These are phyloP conservation scores for Tetropium fuscum DNA, from an alignment of 2,888 invertebrate genomes.

Conservation along the genomic window DNA sequence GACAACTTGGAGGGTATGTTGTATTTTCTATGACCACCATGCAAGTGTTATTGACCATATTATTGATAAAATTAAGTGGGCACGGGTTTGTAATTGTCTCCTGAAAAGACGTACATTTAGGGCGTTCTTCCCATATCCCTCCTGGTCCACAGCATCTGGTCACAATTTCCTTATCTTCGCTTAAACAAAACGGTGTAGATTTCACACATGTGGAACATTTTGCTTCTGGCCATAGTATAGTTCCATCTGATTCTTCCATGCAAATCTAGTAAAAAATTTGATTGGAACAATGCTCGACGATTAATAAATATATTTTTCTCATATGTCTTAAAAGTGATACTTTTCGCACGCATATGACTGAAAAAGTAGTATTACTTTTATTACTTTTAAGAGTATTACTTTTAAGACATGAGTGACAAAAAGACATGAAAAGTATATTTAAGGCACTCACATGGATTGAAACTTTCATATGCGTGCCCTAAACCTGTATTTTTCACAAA, in stretches of 20 bases:
- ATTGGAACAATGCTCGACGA: too few species aligned
- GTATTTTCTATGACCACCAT: constrained; percentile 34
- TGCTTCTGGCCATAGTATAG: constrained; percentile 15
- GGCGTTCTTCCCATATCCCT: constrained; percentile 36
- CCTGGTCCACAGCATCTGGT: constrained; percentile 33
- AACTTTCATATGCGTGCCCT: too few species aligned
- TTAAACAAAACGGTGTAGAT: constrained; percentile 35
- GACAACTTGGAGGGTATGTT: constrained; percentile 46
- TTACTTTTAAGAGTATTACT: too few species aligned
- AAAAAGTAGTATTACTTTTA: too few species aligned
- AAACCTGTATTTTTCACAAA: too few species aligned
- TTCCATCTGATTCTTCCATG: not conserved
- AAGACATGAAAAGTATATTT: too few species aligned
- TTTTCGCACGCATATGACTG: too few species aligned
- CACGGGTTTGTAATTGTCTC: constrained; percentile 41
- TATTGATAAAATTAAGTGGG: constrained; percentile 30
- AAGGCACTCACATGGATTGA: too few species aligned
- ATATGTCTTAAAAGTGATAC: too few species aligned
- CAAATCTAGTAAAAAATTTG: constrained; percentile 1
- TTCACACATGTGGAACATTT: constrained; percentile 10
- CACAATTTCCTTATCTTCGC: constrained; percentile 25
- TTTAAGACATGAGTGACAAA: too few species aligned
- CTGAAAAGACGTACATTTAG: constrained; percentile 35
- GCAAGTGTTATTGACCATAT: constrained; percentile 32
- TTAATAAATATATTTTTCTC: too few species aligned